These are phyloP conservation scores for Eurytemora carolleeae DNA, from an alignment of 1,140 invertebrate species.

Conservation along the genomic window DNA sequence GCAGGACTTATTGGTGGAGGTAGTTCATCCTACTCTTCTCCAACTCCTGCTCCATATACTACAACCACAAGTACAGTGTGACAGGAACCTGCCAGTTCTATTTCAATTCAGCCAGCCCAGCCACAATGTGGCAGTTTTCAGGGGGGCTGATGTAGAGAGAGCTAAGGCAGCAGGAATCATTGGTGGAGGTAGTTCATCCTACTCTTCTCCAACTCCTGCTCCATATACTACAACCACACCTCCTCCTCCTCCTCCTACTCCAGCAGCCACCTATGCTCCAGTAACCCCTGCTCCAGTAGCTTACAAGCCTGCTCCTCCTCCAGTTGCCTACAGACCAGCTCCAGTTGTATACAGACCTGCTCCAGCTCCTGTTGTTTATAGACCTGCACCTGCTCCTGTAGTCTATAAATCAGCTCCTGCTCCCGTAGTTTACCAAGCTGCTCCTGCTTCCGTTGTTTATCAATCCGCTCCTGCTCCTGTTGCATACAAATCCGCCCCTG, in stretches of 20 bases:
- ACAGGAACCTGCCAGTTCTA: background rate
- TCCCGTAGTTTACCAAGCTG: background rate
- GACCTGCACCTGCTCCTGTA: background rate
- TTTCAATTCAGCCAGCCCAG: background rate
- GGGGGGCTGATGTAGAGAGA: conserved; percentile 5
- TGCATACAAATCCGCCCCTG: background rate
- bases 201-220: too few species aligned
- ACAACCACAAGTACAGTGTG: too few species aligned
- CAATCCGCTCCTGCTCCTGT: background rate
- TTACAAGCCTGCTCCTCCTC: background rate
- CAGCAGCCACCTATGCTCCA: too few species aligned
- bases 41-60: background rate
- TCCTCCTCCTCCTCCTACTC: too few species aligned
- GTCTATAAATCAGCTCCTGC: background rate
- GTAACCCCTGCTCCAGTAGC: background rate
- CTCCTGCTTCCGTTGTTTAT: background rate
- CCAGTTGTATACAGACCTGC: background rate
- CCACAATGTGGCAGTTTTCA: conserved; percentile 5
- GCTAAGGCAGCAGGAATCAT: background rate
- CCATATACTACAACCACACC: too few species aligned
- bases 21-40: background rate
- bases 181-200: background rate
- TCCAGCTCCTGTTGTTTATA: background rate
- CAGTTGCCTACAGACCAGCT: background rate
- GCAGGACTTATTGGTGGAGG: conserved; percentile 6